Conservation (phyloP, 2,797 vertebrate genomes). For the Selene dorsalis region DNA sequence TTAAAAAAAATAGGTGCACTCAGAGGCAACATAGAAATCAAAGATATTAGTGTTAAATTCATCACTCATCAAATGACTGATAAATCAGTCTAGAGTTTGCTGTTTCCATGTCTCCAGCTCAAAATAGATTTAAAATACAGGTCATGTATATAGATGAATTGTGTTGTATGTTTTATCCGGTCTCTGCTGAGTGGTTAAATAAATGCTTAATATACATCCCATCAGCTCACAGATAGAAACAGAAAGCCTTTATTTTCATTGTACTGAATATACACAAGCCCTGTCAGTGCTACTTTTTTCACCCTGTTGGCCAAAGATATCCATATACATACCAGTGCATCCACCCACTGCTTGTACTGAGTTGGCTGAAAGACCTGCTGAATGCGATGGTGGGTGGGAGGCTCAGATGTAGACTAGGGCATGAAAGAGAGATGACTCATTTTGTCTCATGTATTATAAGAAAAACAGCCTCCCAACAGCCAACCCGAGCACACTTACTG, state of each 20-base stretch:
- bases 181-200: too few relatives aligned
- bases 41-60: background rate
- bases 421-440: constrained; percentile 48
- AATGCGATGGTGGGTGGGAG: background rate
- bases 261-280: background rate
- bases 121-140: background rate
- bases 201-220: background rate
- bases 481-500: constrained; percentile 18
- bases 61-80: background rate
- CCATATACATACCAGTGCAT: background rate
- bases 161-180: background rate
- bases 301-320: background rate
- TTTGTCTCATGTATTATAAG: constrained; percentile 2
- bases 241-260: background rate
- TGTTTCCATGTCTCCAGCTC: background rate
- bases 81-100: background rate
- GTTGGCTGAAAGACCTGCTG: constrained; percentile 1
- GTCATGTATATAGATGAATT: background rate
- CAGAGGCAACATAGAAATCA: background rate
- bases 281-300: background rate
- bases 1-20: background rate
- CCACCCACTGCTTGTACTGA: constrained; percentile 2
- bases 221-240: background rate
- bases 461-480: constrained; percentile 27
- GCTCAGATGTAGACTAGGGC: constrained; percentile 8